Evolutionary conservation across 1,140 invertebrate genomes (phyloP).

Genomic region (Plodia interpunctella): DNA sequence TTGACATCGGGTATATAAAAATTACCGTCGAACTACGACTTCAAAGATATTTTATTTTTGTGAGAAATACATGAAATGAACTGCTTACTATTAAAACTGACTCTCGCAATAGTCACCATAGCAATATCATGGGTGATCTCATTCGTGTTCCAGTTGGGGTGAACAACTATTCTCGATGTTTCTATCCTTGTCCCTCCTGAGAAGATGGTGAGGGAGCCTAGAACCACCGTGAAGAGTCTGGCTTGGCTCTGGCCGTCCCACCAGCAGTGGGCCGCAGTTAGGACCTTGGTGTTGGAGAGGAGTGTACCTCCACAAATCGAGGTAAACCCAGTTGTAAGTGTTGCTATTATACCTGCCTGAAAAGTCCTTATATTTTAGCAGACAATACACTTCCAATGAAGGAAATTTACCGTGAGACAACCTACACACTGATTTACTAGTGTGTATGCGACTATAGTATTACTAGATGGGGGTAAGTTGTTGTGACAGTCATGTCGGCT

Average conservation of each 20-base stretch:
- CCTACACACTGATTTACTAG: too few species aligned
- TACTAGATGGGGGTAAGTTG: too few species aligned
- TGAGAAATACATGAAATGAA: too few species aligned
- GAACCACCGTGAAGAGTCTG: constrained; percentile 42
- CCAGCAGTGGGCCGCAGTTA: constrained; percentile 79
- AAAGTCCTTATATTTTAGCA: not conserved
- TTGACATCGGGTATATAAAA: too few species aligned
- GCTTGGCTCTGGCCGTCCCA: constrained; percentile 52
- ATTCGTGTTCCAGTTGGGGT: constrained; percentile 61
- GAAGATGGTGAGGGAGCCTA: constrained; percentile 55
- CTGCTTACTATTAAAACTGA: constrained; percentile 49
- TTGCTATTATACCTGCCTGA: constrained; percentile 45
- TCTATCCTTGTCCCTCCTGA: constrained; percentile 50
- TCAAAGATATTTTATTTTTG: too few species aligned
- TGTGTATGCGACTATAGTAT: too few species aligned
- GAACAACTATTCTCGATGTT: constrained; percentile 51
- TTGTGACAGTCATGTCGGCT: too few species aligned
- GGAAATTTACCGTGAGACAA: too few species aligned
- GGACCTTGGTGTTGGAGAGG: constrained; percentile 68
- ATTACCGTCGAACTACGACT: too few species aligned
- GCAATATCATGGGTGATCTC: constrained; percentile 74
- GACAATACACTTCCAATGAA: too few species aligned
- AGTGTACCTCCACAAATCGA: constrained; percentile 77
- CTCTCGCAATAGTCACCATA: constrained; percentile 60
- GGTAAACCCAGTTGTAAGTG: constrained; percentile 36